Evolutionary conservation across 2,888 invertebrate species (phyloP), one percentile per base, ranked within the genome.

Genomic region (Drosophila phalerata): DNA sequence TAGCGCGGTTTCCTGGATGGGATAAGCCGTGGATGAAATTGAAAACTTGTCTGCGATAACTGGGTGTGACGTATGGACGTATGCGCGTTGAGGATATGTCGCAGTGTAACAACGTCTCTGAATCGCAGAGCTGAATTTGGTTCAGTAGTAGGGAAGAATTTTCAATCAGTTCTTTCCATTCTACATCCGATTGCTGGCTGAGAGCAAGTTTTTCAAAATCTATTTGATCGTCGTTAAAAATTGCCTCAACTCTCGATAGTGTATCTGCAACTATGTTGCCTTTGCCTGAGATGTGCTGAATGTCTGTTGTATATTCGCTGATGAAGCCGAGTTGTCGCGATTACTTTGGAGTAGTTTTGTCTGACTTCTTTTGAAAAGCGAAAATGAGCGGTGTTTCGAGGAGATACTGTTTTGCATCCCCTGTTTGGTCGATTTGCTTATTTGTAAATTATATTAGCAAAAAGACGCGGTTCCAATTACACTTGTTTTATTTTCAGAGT

Each of bases 301-400:
- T 22, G 22, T 22, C 22, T 22, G 22, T 22, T 22, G 22, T 22
- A 22, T 22, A 22, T 22, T 22, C 22, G 22, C 22, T 22, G 1
- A 42, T 42, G 19, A 42, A 42, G 19, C 11, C 19, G 19, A 42
- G 42, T 5, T 19, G 42, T 19, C 42, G 42, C 19, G 42, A 32
- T 15, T 48, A 30, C 15, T 48, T 48, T 3, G 30, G 17, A 13
- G 48, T 48, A 10, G 42, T 19, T 30, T 30, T 53, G 2, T 42
- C 53, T 42, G 40, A 30, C 11, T 53, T 42, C 1, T 53, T 19
- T 40, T 53, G 19, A 19, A 53, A 17, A 30, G n/a, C 48, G 19
- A 42, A 53, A 8, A 32, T 55, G 30, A 56, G 25, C 5, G 45
- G 56, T 4, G 37, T 56, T 22, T 56, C 34, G 10, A n/a, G n/a